Percentiles rank a stretch among this genome's conserved stretches.
phyloP scores from a whole-genome alignment of 37 sponge, comb jelly and placozoan species.

The Bolinopsis microptera region DNA sequence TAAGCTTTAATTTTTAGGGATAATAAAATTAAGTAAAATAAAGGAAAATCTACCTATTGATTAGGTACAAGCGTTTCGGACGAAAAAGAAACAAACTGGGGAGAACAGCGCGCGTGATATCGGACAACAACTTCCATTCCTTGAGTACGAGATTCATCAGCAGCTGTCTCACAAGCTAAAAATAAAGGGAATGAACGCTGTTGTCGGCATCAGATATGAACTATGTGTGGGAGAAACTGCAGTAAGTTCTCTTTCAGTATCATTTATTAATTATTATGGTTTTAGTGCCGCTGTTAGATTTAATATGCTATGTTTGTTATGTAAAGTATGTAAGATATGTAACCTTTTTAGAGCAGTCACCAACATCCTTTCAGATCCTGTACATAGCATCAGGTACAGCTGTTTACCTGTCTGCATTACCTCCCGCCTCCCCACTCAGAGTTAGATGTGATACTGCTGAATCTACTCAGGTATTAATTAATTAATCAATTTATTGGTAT shows the following conservation, averaged over 20 bases:
- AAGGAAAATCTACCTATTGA: no score
- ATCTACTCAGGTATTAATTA: neutral
- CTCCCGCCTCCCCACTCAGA: constrained; percentile 11
- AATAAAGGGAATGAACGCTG: constrained; percentile 49
- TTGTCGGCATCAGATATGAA: constrained; percentile 15
- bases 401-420: neutral
- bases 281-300: no score
- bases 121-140: constrained; percentile 28
- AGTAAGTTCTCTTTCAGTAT: neutral
- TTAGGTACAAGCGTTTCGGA: constrained; percentile 15
- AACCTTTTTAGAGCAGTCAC: no score
- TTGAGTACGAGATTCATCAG: constrained; percentile 39
- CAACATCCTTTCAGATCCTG: no score
- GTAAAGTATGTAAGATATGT: no score
- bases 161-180: neutral
- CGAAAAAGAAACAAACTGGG: constrained; percentile 11
- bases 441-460: neutral
- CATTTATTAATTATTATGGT: no score
- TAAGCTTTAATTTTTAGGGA: no score
- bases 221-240: constrained; percentile 31
- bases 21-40: no score
- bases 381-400: constrained; percentile 34
- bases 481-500: no score
- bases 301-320: no score
- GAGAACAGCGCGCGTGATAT: constrained; percentile 8